These are phyloP conservation scores for Eupithecia exiguata DNA, from an alignment of 2,888 invertebrate genomes.

Conservation along the genomic window DNA sequence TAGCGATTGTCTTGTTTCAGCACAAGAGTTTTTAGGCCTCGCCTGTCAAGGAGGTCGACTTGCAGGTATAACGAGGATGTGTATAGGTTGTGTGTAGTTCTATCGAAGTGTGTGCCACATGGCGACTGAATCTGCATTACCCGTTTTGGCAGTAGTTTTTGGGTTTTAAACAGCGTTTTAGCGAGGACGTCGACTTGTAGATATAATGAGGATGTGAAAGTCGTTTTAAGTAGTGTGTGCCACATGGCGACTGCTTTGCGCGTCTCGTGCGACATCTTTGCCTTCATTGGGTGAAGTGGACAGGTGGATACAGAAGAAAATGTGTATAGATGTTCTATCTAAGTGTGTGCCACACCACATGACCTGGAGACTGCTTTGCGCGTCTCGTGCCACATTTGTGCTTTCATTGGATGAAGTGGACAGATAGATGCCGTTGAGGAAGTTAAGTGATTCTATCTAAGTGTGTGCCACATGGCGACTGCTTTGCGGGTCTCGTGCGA, in stretches of 20 bases:
- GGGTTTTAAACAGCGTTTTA: too few relatives aligned
- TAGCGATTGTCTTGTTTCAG: neutral
- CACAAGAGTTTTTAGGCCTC: neutral
- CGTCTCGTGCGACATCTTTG: slow-evolving; percentile 93
- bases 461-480: slow-evolving; percentile 95
- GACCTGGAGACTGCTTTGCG: slow-evolving; percentile 62
- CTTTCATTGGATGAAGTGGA: neutral
- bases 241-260: slow-evolving; percentile 95
- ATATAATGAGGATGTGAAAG: too few relatives aligned
- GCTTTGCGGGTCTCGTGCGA: slow-evolving; percentile 93
- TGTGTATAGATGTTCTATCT: slow-evolving; percentile 61
- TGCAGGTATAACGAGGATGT: neutral
- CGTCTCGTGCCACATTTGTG: slow-evolving; percentile 91
- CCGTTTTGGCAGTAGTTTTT: too few relatives aligned
- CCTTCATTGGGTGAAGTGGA: slow-evolving; percentile 87
- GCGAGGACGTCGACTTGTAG: too few relatives aligned
- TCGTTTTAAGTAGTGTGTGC: slow-evolving; percentile 84
- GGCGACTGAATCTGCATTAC: too few relatives aligned
- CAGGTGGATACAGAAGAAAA: neutral
- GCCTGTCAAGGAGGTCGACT: neutral
- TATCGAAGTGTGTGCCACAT: slow-evolving; percentile 94
- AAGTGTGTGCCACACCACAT: too few relatives aligned
- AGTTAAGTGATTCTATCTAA: slow-evolving; percentile 84
- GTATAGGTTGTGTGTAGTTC: slow-evolving; percentile 33
- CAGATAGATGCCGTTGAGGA: neutral